Evolutionary conservation across 1,140 invertebrate genomes (phyloP).

Genomic region (Diachasmimorpha longicaudata): DNA sequence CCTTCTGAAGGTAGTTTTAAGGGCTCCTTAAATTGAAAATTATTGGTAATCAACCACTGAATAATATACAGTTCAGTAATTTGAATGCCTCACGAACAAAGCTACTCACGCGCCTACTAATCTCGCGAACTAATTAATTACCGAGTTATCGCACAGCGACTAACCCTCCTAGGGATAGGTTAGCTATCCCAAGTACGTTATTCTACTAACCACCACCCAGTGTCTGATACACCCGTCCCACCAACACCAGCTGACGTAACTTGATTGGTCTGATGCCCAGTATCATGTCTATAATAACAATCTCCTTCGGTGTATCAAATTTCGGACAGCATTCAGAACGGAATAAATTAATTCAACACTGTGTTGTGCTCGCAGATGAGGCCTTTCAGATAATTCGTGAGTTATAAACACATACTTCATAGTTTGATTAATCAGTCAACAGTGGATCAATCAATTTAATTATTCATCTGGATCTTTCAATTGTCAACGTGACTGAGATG

Average conservation of each 20-base stretch:
- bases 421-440: too few species aligned
- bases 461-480: not conserved
- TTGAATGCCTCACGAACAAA: constrained; percentile 10
- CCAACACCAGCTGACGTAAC: not conserved
- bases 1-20: too few species aligned
- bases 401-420: too few species aligned
- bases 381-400: not conserved
- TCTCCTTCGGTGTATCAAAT: not conserved
- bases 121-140: constrained; percentile 51
- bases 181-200: constrained; percentile 36
- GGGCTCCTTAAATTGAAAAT: not conserved
- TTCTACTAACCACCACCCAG: constrained; percentile 3
- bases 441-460: too few species aligned
- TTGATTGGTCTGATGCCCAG: constrained; percentile 13
- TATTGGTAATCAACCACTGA: not conserved
- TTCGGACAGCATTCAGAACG: not conserved
- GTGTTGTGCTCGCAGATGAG: not conserved
- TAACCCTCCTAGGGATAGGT: constrained; percentile 39
- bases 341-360: not conserved
- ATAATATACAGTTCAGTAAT: not conserved
- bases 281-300: constrained; percentile 5
- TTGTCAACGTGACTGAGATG: not conserved
- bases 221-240: not conserved
- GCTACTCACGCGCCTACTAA: constrained; percentile 35
- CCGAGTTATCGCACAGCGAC: constrained; percentile 47